Conservation (phyloP, 2,888 invertebrate species). For the Mythimna loreyi region DNA sequence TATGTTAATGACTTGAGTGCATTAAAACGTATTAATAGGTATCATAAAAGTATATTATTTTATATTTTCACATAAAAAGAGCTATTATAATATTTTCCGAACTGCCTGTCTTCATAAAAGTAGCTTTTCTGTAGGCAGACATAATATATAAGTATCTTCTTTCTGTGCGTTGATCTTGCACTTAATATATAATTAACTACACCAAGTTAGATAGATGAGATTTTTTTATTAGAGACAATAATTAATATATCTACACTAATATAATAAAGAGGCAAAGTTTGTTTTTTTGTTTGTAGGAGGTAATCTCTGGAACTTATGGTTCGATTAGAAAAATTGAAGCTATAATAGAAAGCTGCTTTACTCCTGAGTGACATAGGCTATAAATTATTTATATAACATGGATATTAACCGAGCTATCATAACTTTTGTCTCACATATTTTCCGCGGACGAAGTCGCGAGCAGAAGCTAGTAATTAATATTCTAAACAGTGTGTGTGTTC, state of each 20-base stretch:
- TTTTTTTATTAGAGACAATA: not conserved
- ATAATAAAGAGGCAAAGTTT: no score
- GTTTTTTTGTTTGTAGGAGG: no score
- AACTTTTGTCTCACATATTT: no score
- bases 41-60: constrained; percentile 45
- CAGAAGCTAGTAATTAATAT: no score
- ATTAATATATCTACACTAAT: no score
- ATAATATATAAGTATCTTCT: not conserved
- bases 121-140: constrained; percentile 8
- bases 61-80: constrained; percentile 34
- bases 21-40: constrained; percentile 37
- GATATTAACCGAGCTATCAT: no score
- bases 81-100: constrained; percentile 29
- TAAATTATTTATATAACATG: no score
- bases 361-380: no score
- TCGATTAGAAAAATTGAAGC: no score
- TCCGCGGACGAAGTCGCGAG: no score
- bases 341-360: no score
- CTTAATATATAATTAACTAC: not conserved
- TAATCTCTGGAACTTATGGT: no score
- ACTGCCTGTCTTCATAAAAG: constrained; percentile 4
- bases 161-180: constrained; percentile 17
- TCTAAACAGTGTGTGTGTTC: not conserved
- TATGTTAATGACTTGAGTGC: constrained; percentile 35
- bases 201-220: not conserved